Evolutionary conservation across 2,113 vertebrate genomes (phyloP), one percentile per base, ranked within the genome.

Genomic region (Baryphthengus martii): DNA sequence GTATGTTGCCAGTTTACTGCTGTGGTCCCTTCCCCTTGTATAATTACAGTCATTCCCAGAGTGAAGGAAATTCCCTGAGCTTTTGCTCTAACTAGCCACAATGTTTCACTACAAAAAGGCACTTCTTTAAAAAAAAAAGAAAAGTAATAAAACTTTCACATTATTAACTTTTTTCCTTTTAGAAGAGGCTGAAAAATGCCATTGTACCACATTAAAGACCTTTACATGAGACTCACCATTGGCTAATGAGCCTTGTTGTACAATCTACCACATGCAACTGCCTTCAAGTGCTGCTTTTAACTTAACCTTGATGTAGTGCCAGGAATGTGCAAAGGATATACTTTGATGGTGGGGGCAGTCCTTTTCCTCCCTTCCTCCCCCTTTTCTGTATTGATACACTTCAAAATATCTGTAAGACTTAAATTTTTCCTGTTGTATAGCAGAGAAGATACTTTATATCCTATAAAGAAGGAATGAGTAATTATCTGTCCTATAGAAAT

Each of bases 111-210:
- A 95, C 98, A 98, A 97, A 98, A 98, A 97, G 71, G 98, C 97
- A 98, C 92, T 97, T 97, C 97, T 98, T 98, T 90, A 98, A 98
- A 98, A 98, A 98, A 98, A 98, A 97, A 96, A 97, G 95, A 97
- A 94, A 97, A 98, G 98, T 97, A 97, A 98, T 99, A 99, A 99
- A 99, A 98, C 98, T 97, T 98, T 97, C 97, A 98, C 98, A 88
- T 99, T 99, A 99, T 98, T 99, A 99, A 99, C 98, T 98, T 98
- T 98, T 98, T 96, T 96, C 97, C 96, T 96, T 98, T 97, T 95
- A 97, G 97, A 96, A 96, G 96, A 89, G 98, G 94, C 98, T 98
- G 98, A 97, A 97, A 98, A 98, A 98, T 98, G 94, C 98, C 97
- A 97, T 97, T 81, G 95, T 96, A 97, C 98, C 98, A 98, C 98